Evolutionary conservation across 2,888 invertebrate genomes (phyloP).

Genomic region (Ectemnius lituratus): DNA sequence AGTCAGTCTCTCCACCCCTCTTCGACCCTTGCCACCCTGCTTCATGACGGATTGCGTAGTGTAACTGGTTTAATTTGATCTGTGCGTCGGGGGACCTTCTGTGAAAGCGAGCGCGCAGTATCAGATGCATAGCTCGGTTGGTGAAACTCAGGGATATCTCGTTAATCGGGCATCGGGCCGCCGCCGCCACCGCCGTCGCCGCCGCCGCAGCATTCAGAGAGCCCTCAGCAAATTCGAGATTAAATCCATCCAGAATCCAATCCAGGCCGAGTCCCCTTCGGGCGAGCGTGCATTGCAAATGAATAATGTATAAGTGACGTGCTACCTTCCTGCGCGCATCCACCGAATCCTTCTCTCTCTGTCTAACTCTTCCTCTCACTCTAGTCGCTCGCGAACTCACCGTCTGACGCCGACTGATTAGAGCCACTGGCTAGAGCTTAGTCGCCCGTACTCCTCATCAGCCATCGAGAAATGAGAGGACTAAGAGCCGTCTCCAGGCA

Average conservation of each 20-base stretch:
- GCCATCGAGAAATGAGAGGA: neutral
- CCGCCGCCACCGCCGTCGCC: too few relatives aligned
- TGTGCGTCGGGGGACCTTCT: too few relatives aligned
- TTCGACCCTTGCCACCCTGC: too few relatives aligned
- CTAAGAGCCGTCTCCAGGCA: slow-evolving; percentile 23
- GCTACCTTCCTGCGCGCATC: slow-evolving; percentile 53
- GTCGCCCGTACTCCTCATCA: slow-evolving; percentile 21
- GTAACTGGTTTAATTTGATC: too few relatives aligned
- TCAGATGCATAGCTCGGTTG: too few relatives aligned
- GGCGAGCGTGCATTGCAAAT: slow-evolving; percentile 64
- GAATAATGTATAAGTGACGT: slow-evolving; percentile 73
- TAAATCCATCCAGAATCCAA: slow-evolving; percentile 77
- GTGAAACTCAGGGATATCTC: slow-evolving; percentile 55
- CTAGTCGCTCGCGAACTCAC: slow-evolving; percentile 22
- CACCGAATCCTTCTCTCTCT: too few relatives aligned
- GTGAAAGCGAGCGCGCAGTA: too few relatives aligned
- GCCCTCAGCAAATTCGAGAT: slow-evolving; percentile 74
- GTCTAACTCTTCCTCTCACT: too few relatives aligned
- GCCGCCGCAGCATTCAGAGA: slow-evolving; percentile 46
- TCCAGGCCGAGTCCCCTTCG: slow-evolving; percentile 67
- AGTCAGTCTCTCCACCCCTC: too few relatives aligned
- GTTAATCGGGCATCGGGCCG: slow-evolving; percentile 64
- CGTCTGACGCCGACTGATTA: slow-evolving; percentile 65
- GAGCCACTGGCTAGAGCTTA: slow-evolving; percentile 54
- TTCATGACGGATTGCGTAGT: too few relatives aligned